A percentile compares a stretch with the other conserved stretches of the same genome.
These are phyloP conservation scores for Nowickia ferox DNA, from an alignment of 2,888 invertebrate species.

Conservation along the genomic window DNA sequence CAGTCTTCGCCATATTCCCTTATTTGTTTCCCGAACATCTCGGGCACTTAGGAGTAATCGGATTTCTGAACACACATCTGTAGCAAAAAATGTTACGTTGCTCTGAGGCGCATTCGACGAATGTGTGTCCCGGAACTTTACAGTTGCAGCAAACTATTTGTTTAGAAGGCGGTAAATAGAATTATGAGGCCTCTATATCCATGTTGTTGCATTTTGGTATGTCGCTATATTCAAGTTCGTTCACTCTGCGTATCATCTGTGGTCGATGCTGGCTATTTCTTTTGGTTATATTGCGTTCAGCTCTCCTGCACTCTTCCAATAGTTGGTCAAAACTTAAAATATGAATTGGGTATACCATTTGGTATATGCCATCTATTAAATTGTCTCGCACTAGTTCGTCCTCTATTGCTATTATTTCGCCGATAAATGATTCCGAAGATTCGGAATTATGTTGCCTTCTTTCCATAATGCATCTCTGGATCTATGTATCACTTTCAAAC, in stretches of 20 bases:
- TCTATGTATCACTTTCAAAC: constrained; percentile 18
- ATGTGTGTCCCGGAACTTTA: background rate
- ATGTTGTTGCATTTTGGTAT: background rate
- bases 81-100: constrained; percentile 10
- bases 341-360: constrained; percentile 4
- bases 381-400: constrained; percentile 30
- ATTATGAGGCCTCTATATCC: background rate
- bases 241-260: background rate
- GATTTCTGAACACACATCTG: background rate
- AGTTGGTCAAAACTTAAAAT: constrained; percentile 3
- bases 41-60: background rate
- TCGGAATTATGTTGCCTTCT: constrained; percentile 12
- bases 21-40: background rate
- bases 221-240: background rate
- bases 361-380: constrained; percentile 1
- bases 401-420: constrained; percentile 17
- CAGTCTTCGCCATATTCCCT: background rate
- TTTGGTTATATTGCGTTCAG: constrained; percentile 9
- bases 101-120: background rate
- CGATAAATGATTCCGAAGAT: background rate
- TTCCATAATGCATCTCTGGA: constrained; percentile 34
- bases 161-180: background rate
- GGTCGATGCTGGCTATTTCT: background rate
- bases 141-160: constrained; percentile 7
- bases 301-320: constrained; percentile 29